phyloP scores from a whole-genome alignment of 2,113 vertebrate genomes.

The Xenus cinereus region DNA sequence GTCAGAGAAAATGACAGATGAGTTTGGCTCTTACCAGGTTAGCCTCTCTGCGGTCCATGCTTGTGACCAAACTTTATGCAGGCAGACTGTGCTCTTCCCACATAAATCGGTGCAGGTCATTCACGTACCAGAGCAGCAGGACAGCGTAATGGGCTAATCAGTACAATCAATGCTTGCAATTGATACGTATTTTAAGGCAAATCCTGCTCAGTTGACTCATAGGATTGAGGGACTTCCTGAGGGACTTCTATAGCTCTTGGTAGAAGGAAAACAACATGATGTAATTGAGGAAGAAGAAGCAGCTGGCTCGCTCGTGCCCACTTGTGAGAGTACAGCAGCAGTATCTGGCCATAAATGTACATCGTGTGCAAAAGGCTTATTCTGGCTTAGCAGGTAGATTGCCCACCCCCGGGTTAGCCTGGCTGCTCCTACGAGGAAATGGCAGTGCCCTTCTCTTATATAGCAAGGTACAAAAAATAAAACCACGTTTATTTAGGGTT shows the following conservation, averaged over 20 bases:
- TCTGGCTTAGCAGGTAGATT: background rate
- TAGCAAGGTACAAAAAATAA: background rate
- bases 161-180: background rate
- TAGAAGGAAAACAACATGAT: background rate
- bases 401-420: rapidly evolving
- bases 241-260: background rate
- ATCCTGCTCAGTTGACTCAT: background rate
- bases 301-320: background rate
- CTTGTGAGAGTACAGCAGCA: background rate
- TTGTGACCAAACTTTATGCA: background rate
- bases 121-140: background rate
- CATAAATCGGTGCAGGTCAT: background rate
- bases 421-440: background rate
- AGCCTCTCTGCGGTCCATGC: background rate
- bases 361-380: background rate
- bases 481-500: background rate
- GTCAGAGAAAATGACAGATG: background rate
- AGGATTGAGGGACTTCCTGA: background rate
- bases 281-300: background rate
- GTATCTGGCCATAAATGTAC: background rate
- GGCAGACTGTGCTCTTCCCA: background rate
- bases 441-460: background rate
- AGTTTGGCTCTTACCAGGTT: background rate
- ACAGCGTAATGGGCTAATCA: background rate
- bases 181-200: background rate